A percentile compares a stretch with the other conserved stretches of the same genome.
phyloP scores from a whole-genome alignment of 2,113 vertebrate species.

The Halichoeres trimaculatus region DNA sequence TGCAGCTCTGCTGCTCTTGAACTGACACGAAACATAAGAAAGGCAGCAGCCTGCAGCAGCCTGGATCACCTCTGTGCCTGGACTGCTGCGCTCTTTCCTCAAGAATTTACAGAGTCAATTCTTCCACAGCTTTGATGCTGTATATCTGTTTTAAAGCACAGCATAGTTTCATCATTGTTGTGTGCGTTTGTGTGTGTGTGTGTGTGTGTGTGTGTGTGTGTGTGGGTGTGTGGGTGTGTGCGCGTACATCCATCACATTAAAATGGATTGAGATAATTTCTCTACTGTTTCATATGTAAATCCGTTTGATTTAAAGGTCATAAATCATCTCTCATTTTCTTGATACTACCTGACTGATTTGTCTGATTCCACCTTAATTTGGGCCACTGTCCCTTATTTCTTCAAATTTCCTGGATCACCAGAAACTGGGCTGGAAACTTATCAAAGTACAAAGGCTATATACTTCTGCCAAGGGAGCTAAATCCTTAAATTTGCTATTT shows the following conservation, averaged over 20 bases:
- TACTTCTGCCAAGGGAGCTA: slow-evolving; percentile 37
- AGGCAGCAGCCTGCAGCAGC: slow-evolving; percentile 25
- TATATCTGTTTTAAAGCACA: slow-evolving; percentile 45
- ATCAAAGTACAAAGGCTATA: slow-evolving; percentile 32
- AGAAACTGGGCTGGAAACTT: slow-evolving; percentile 30
- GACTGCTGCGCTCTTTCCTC: slow-evolving; percentile 35
- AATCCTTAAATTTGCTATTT: slow-evolving; percentile 58
- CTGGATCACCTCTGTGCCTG: slow-evolving; percentile 50
- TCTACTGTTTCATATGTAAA: slow-evolving; percentile 38
- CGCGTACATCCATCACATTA: background rate
- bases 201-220: slow-evolving; percentile 1
- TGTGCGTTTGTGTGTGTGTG: background rate
- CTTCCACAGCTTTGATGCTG: slow-evolving; percentile 56
- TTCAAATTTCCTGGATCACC: slow-evolving; percentile 60
- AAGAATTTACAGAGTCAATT: slow-evolving; percentile 45
- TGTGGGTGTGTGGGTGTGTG: background rate
- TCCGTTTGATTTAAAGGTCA: slow-evolving; percentile 31
- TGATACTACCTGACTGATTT: slow-evolving; percentile 20
- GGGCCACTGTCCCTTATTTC: slow-evolving; percentile 49
- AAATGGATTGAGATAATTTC: slow-evolving; percentile 32
- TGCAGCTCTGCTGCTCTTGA: slow-evolving; percentile 28
- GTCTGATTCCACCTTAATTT: slow-evolving; percentile 28
- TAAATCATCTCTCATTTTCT: slow-evolving; percentile 48
- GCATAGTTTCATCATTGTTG: slow-evolving; percentile 31
- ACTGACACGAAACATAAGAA: slow-evolving; percentile 41